Evolutionary conservation across 2,113 vertebrate genomes (phyloP).

Genomic region (Emberiza fucata): DNA sequence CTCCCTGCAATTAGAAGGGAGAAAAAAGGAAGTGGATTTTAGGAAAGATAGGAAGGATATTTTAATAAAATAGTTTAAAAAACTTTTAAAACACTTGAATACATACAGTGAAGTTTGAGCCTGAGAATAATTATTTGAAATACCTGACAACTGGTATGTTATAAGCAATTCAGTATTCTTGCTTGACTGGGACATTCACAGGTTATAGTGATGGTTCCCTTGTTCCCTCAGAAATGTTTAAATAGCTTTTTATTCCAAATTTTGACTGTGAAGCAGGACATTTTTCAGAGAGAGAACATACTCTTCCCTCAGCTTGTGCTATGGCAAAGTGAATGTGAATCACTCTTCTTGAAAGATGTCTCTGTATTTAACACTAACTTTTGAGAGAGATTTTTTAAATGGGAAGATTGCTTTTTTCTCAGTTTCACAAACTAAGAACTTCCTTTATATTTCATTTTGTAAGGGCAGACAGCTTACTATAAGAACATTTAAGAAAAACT

Average conservation of each 20-base stretch:
- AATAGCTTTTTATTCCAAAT: neutral
- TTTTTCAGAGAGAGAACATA: neutral
- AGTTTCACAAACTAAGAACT: neutral
- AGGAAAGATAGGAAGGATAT: neutral
- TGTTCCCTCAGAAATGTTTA: neutral
- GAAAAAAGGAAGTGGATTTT: neutral
- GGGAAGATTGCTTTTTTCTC: neutral
- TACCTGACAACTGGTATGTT: neutral
- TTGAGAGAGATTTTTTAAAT: neutral
- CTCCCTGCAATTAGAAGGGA: neutral
- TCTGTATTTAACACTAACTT: neutral
- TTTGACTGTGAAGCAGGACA: neutral
- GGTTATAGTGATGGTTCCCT: neutral
- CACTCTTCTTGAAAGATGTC: neutral
- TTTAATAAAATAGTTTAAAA: neutral
- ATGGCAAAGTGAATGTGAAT: neutral
- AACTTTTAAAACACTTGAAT: neutral
- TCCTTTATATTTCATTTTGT: neutral
- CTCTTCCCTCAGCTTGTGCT: neutral
- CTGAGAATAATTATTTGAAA: neutral
- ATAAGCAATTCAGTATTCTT: neutral
- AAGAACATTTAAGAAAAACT: neutral
- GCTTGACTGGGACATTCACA: neutral
- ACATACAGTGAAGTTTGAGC: neutral
- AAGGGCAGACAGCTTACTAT: neutral